phyloP scores from a whole-genome alignment of 1,140 invertebrate genomes.

The Lucilia sericata region DNA sequence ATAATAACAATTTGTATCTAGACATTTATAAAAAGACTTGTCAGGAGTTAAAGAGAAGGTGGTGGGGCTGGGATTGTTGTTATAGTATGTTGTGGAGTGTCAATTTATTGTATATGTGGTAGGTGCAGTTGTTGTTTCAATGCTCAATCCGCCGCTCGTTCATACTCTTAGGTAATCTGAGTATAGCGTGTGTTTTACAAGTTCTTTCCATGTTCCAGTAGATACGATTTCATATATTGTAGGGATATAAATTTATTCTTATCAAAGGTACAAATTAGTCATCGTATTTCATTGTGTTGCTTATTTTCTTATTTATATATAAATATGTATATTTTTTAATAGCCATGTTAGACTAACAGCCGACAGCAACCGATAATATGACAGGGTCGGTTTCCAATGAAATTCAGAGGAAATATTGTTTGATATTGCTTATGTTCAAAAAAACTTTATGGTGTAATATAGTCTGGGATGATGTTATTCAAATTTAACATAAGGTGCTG shows the following conservation, averaged over 20 bases:
- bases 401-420: no score
- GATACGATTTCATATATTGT: not conserved
- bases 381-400: not conserved
- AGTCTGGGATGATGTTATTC: no score
- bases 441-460: no score
- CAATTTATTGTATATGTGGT: not conserved
- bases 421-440: no score
- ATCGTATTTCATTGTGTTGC: not conserved
- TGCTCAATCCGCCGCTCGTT: not conserved
- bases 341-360: not conserved
- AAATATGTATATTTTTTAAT: not conserved
- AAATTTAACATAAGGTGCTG: no score
- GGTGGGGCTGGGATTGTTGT: not conserved
- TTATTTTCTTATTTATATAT: not conserved
- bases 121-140: not conserved
- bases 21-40: not conserved
- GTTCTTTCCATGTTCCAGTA: conserved; percentile 9
- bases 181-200: conserved; percentile 35
- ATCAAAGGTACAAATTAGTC: not conserved
- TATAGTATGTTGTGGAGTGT: not conserved
- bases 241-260: not conserved
- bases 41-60: not conserved
- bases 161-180: conserved; percentile 20
- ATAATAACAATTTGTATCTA: conserved; percentile 21
- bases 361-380: not conserved